Evolutionary conservation across 2,797 vertebrate genomes (phyloP).

Genomic region (Catostomus latipinnis): DNA sequence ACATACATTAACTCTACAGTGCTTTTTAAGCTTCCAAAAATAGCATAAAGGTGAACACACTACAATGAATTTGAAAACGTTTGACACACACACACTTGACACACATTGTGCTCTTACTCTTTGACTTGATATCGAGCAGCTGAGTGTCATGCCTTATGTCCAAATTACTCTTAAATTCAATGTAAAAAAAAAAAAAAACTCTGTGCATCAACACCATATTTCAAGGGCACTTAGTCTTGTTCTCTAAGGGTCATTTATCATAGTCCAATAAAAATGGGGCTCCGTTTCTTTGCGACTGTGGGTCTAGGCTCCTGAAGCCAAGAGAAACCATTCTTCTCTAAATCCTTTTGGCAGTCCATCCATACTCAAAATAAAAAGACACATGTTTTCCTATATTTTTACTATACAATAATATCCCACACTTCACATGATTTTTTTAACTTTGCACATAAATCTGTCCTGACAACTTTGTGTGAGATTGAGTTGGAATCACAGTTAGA

Average conservation of each 20-base stretch:
- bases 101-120: conserved; percentile 47
- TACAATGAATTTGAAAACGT: neutral
- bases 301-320: conserved; percentile 36
- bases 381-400: conserved; percentile 45
- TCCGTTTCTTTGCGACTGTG: conserved; percentile 52
- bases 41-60: neutral
- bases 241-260: conserved; percentile 58
- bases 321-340: conserved; percentile 47
- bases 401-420: conserved; percentile 36
- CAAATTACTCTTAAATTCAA: conserved; percentile 55
- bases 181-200: conserved; percentile 56
- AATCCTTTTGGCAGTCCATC: conserved; percentile 42
- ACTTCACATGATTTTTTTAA: conserved; percentile 13
- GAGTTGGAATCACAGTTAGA: conserved; percentile 49
- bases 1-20: neutral
- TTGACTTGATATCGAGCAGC: conserved; percentile 51
- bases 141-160: conserved; percentile 60
- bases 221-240: conserved; percentile 58
- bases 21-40: neutral
- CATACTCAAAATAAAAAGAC: conserved; percentile 20
- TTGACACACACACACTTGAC: conserved; percentile 13
- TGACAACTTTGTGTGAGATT: conserved; percentile 19
- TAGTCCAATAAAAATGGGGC: conserved; percentile 55
- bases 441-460: conserved; percentile 9
- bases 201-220: conserved; percentile 60